Base-by-base conservation (phyloP, 2,797 vertebrate species). In the Poeciliopsis gracilis region DNA sequence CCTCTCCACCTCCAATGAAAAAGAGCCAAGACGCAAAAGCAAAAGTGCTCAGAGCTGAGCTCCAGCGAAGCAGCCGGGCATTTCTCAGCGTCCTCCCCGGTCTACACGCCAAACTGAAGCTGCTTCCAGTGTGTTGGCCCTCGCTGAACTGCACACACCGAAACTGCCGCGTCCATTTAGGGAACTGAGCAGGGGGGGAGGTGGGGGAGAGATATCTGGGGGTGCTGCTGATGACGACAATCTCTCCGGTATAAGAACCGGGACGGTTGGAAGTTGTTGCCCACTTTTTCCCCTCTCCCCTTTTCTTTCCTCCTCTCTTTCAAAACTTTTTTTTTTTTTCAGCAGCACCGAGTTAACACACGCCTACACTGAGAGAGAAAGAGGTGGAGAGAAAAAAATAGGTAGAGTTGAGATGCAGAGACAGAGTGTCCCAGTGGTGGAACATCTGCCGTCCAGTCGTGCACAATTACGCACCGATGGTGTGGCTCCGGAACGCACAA, bases 161-260 rank as follows among this genome's bases (percentile, higher is more conserved):
- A 93, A 92, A 91, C 93, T 93, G 93, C 81, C 91, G 93, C 93
- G 94, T 94, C 95, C 95, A 94, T 95, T 93, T 92, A 94, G 90
- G 83, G 91, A 85, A 90, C 87, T 59, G 70, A 84, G 57, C 63
- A 79, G 86, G 84, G 79, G 86, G 77, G 88, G 20, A 1, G 36
- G 2, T 0, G 8, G 23, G 20, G 2, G 49, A 13, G 55, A 28
- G 88, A 83, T 87, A 91, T 88, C 86, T 86, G 79, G 90, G 33
- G 91, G 88, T 89, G 88, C 90, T 89, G 88, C 90, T 93, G 93
- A 87, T 95, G 94, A 96, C 94, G 94, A 94, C 94, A 93, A 87
- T 89, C 87, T 86, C 73, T 88, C 92, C 86, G 91, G 88, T 91
- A 85, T 55, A 70, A 82, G 79, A 90, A 82, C 90, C 90, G 76